These are phyloP conservation scores for Myrmecophaga tridactyla DNA, from an alignment of 2,113 vertebrate species.

Conservation along the genomic window DNA sequence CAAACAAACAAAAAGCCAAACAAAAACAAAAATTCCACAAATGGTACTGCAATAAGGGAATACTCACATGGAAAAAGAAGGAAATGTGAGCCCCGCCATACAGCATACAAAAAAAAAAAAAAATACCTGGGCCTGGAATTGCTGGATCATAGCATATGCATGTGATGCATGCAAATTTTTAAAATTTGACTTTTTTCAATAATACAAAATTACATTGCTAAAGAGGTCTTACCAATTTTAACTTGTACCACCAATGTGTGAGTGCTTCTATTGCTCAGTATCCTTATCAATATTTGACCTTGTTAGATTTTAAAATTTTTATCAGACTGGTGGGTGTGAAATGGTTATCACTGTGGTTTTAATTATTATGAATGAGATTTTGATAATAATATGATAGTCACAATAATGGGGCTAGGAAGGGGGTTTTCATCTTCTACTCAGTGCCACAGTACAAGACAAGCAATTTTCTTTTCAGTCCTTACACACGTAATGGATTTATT, in stretches of 20 bases:
- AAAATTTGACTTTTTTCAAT: constrained; percentile 38
- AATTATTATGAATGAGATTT: constrained; percentile 31
- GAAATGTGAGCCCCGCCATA: too few relatives aligned
- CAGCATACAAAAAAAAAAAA: too few relatives aligned
- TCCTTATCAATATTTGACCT: not conserved
- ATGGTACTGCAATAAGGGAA: too few relatives aligned
- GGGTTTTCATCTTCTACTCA: not conserved
- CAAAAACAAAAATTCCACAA: too few relatives aligned
- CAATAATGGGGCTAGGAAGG: not conserved
- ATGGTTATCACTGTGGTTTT: not conserved
- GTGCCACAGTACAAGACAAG: not conserved
- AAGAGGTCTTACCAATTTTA: not conserved
- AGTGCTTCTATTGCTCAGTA: not conserved
- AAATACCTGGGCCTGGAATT: not conserved
- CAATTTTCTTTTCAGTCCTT: not conserved
- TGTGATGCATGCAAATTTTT: too few relatives aligned
- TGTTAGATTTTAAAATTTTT: not conserved
- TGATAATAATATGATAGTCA: not conserved
- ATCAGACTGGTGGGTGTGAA: not conserved
- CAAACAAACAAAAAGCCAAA: too few relatives aligned
- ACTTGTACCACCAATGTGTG: not conserved
- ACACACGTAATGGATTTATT: not conserved
- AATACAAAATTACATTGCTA: constrained; percentile 15
- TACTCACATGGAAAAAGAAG: too few relatives aligned
- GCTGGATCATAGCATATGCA: not conserved